phyloP scores from a whole-genome alignment of 2,797 vertebrate genomes.

The Sternotherus odoratus region DNA sequence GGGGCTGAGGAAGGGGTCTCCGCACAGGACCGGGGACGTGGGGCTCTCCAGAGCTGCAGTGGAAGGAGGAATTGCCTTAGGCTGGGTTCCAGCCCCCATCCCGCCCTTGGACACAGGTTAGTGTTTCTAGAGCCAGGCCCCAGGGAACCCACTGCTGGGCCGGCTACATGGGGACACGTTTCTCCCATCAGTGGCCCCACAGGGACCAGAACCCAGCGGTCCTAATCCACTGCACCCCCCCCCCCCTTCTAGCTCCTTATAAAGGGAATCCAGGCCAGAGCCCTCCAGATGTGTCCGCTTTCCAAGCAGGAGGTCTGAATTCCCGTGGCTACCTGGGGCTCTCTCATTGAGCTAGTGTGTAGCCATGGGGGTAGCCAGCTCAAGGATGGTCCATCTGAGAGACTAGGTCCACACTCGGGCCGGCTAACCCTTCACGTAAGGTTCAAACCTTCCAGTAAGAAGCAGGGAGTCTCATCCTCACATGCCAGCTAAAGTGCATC shows the following conservation, averaged over 20 bases:
- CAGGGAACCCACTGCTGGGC: not conserved
- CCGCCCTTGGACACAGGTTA: too few relatives aligned
- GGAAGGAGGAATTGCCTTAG: rapidly evolving
- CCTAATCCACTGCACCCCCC: not conserved
- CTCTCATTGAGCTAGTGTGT: too few relatives aligned
- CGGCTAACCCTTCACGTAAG: too few relatives aligned
- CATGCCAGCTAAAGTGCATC: too few relatives aligned
- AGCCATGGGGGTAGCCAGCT: not conserved
- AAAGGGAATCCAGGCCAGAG: too few relatives aligned
- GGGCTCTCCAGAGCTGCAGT: slow-evolving; percentile 69
- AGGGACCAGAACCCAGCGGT: not conserved
- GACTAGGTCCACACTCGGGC: too few relatives aligned
- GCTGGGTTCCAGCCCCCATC: rapidly evolving
- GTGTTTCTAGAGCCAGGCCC: not conserved
- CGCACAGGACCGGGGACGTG: slow-evolving; percentile 52
- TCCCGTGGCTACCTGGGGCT: too few relatives aligned
- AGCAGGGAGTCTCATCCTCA: too few relatives aligned
- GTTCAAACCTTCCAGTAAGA: too few relatives aligned
- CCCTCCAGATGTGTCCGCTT: not conserved
- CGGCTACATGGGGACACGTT: not conserved
- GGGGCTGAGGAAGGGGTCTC: not conserved
- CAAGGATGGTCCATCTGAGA: too few relatives aligned
- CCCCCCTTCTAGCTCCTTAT: too few relatives aligned
- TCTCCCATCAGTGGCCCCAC: not conserved
- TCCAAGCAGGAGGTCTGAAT: too few relatives aligned